Percentiles rank a stretch among this genome's conserved stretches.
phyloP scores from a whole-genome alignment of 2,113 vertebrate species.

The Hippocampus zosterae region DNA sequence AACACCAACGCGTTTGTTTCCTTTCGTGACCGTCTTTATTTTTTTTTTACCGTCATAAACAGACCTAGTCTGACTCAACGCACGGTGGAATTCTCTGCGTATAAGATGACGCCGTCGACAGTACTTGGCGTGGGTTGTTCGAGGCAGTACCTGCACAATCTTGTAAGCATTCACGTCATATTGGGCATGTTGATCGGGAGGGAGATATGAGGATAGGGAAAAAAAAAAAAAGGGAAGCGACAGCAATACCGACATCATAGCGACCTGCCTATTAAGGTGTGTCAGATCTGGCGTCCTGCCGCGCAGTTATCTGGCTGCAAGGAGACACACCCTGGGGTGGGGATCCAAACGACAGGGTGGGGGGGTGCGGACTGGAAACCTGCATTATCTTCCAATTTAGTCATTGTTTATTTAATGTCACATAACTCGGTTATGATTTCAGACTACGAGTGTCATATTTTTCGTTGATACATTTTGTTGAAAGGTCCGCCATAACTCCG shows the following conservation, averaged over 20 bases:
- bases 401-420: constrained; percentile 5
- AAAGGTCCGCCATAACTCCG: neutral
- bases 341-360: neutral
- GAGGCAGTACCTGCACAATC: neutral
- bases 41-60: neutral
- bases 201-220: constrained; percentile 1
- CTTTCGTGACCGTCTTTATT: no score
- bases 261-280: constrained; percentile 44
- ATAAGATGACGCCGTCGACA: neutral
- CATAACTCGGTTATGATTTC: neutral
- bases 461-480: neutral
- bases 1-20: no score
- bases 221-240: constrained; percentile 2
- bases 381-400: neutral
- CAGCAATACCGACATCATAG: constrained; percentile 25
- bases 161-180: neutral
- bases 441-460: neutral
- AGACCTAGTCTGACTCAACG: neutral
- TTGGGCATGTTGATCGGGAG: neutral
- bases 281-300: constrained; percentile 31
- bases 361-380: neutral
- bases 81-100: neutral
- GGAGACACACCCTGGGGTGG: constrained; percentile 39
- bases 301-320: constrained; percentile 29
- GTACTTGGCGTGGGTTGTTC: neutral